phyloP scores from a whole-genome alignment of 2,113 vertebrate genomes.

The Morone chrysops region DNA sequence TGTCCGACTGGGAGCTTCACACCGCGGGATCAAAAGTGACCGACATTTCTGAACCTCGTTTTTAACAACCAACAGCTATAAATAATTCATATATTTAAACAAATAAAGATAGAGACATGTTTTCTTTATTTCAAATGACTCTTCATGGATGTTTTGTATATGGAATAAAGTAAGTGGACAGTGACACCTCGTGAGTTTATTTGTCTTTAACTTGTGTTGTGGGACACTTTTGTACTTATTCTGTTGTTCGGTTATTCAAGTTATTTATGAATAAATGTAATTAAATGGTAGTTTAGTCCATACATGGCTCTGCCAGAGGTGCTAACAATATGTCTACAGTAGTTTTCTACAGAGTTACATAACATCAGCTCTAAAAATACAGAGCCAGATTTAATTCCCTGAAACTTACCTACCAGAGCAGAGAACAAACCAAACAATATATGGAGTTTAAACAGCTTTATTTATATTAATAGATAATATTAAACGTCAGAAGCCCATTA shows the following conservation, averaged over 20 bases:
- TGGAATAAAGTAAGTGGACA: neutral
- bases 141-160: neutral
- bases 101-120: too few relatives aligned
- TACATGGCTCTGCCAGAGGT: conserved; percentile 3
- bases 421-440: neutral
- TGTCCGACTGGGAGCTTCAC: conserved; percentile 87
- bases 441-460: neutral
- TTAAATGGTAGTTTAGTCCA: neutral
- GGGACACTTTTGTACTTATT: neutral
- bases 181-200: neutral
- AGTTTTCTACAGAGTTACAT: neutral
- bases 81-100: too few relatives aligned
- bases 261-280: neutral
- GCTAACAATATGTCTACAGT: neutral
- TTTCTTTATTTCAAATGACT: neutral
- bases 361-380: conserved; percentile 42
- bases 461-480: neutral
- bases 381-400: neutral
- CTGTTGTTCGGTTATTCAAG: neutral
- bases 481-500: neutral
- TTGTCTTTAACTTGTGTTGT: neutral
- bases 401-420: neutral
- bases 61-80: conserved; percentile 61
- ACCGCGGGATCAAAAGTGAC: conserved; percentile 71
- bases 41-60: conserved; percentile 70